phyloP scores from a whole-genome alignment of 2,888 invertebrate genomes.

The Eupithecia abbreviata region DNA sequence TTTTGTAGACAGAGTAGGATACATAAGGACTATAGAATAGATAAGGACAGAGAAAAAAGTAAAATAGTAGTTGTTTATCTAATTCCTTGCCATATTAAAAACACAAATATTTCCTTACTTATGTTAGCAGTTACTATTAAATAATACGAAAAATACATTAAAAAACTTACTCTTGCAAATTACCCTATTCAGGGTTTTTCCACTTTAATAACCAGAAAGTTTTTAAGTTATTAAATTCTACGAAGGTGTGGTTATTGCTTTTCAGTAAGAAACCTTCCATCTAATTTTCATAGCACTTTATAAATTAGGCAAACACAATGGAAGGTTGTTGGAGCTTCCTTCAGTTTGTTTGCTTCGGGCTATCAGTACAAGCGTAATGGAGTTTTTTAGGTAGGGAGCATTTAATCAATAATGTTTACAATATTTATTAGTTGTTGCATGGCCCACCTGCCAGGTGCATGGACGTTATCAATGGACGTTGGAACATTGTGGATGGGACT shows the following conservation, averaged over 20 bases:
- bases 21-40: no score
- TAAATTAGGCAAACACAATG: neutral
- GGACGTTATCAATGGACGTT: no score
- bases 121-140: no score
- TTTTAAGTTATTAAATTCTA: neutral
- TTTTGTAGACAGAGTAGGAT: neutral
- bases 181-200: neutral
- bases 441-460: no score
- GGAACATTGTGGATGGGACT: no score
- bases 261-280: neutral
- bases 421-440: neutral
- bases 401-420: neutral
- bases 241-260: neutral
- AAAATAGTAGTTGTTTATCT: no score
- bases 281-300: neutral
- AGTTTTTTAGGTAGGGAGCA: neutral
- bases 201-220: neutral
- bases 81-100: no score
- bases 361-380: neutral
- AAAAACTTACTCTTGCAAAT: neutral
- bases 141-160: neutral
- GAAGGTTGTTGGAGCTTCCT: neutral
- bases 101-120: neutral
- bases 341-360: constrained; percentile 8
- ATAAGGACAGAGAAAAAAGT: no score